These are phyloP conservation scores for Heteromormyrus szaboi DNA, from an alignment of 2,797 vertebrate genomes.

Conservation along the genomic window DNA sequence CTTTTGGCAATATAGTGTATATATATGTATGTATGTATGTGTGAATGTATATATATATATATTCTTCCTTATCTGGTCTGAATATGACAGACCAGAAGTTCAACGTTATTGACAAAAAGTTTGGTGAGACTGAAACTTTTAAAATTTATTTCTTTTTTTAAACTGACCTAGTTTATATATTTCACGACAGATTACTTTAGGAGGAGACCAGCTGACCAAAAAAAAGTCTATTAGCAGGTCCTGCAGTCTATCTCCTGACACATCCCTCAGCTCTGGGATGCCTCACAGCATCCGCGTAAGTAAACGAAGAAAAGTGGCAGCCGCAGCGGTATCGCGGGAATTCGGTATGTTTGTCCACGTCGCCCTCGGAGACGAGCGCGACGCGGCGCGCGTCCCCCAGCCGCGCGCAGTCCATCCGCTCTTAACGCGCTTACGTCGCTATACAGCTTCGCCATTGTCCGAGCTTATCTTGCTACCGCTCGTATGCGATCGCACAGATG, in stretches of 20 bases:
- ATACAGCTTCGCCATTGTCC: neutral
- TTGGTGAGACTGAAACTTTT: neutral
- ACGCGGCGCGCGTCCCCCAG: no score
- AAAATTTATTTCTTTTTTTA: neutral
- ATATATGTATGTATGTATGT: no score
- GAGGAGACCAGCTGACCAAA: neutral
- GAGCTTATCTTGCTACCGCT: neutral
- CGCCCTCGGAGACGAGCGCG: neutral
- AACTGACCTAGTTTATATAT: slow-evolving; percentile 6
- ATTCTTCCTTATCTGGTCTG: neutral
- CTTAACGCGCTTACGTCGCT: neutral
- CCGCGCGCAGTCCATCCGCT: neutral
- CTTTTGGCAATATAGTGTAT: no score
- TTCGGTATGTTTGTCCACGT: neutral
- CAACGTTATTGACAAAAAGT: neutral
- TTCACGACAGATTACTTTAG: slow-evolving; percentile 2
- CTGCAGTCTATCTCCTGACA: slow-evolving; percentile 10
- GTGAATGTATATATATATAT: neutral
- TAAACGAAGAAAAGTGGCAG: neutral
- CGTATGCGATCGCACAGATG: neutral
- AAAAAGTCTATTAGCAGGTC: neutral
- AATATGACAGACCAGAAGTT: neutral
- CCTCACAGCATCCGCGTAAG: slow-evolving; percentile 7
- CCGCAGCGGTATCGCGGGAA: neutral
- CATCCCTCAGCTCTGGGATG: neutral